Base-by-base conservation (phyloP, 1,140 invertebrate genomes). In the Rhopalosiphum maidis region DNA sequence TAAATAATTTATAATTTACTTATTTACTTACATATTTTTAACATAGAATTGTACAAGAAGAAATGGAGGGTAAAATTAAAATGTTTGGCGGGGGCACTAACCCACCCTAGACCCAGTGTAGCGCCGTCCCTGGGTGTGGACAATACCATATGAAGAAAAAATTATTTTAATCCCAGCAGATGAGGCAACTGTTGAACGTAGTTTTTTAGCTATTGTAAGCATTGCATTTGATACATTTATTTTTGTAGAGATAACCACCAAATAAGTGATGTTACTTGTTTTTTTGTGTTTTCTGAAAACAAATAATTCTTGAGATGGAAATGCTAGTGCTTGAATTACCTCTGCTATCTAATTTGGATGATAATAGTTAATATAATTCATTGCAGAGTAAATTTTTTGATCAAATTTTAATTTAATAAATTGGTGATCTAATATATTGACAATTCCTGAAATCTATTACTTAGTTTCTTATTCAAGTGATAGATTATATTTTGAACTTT, bases 401-500 rank as follows among this genome's bases (percentile, higher is more conserved):
- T 37, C 37, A 37, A 37, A 2, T 37, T 37, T 37, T 37, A 37
- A 37, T 37, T 2, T 37, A 37, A 37, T 37, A 37, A 37, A 37
- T 37, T 2, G 37, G 37, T 37, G 1, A 37, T 37, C 37, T 37
- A 37, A 37, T 37, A 37, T 37, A 37, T 37, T 37, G 37, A 37
- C 2, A 3, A 41, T 3, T 41, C 41, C 41, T 41, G 41, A 41
- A 41, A 41, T 41, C 41, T 41, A 2, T 41, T 41, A 41, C 41
- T 41, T 41, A 41, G 41, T 41, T 41, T 41, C 41, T 41, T 41
- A 41, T 41, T 41, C 41, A 41, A 2, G 41, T 37, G 46, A 8
- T 82, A n/a, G 22, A 92, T 41, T 92, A 54, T 4, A 54, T 51
- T 85, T 92, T 25, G 4, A 41, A 51, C 91, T 48, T 92, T 92